Base-by-base conservation (phyloP, 2,888 invertebrate species). In the Plemyria rubiginata region DNA sequence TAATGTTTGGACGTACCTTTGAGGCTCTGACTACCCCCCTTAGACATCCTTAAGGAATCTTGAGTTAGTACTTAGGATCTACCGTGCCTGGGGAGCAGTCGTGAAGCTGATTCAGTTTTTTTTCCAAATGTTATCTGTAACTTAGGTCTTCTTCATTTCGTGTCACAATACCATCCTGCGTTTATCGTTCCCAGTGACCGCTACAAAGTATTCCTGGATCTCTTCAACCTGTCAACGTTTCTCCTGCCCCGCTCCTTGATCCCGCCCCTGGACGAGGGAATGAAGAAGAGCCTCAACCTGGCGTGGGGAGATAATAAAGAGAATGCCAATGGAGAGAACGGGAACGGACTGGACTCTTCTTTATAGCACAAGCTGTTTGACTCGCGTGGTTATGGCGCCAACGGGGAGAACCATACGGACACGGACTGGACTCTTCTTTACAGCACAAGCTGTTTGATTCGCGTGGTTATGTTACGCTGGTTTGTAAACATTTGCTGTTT, bases 171-270 rank as follows among this genome's bases (percentile, higher is more conserved):
- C 22, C 3, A 22, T 22, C 22, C 22, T 5, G 6, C 0, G 8
- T 7, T 32, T 32, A 62, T 40, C 41, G n/a, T 57, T 74, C 70
- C 48, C 92, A 99, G 99, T 85, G 99, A 99, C 88, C 97, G 99
- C 22, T 99, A 99, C 94, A 99, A 99, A 90, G 98, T 99, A 36
- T 99, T 99, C 84, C 90, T 99, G 82, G 99, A 99, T 85, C 92
- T 99, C 46, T 99, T 99, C 94, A 99, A 99, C 86, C 90, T 99
- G 60, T 99, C 99, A 0, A 99, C 99, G 0, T 99, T 98, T 92
- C 92, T 99, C 67, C 96, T 99, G 76, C 99, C 99, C 0, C 95
- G 99, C 7, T 94, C 96, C 28, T 95, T 96, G 70, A 98, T 99
- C 75, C 99, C 99, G 0, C 96, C 97, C 0, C 92, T 99, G 54